Base-by-base conservation (phyloP, 2,113 vertebrate genomes). In the Lamprotornis superbus region DNA sequence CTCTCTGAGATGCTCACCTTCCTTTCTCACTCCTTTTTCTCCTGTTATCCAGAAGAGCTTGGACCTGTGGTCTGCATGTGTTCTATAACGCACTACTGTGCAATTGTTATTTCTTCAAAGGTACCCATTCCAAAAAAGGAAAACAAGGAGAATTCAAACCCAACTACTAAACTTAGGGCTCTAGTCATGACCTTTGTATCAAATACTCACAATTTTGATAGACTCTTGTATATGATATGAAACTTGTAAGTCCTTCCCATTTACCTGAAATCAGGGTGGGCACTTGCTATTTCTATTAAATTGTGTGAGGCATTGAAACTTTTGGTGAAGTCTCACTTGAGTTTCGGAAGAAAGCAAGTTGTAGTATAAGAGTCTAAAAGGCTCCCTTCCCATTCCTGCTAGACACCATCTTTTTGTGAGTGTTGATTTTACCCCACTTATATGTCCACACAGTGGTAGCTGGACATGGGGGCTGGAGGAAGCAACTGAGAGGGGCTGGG, bases 391-490 rank as follows among this genome's bases (percentile, higher is more conserved):
- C 8, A 10, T 60, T 70, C 27, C 24, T 73, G 30, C 3, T 1
- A 28, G 55, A 67, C 7, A 67, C 2, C 1, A 1, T n/a, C 13
- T 67, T 75, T 57, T 65, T n/a, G 14, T 44, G 42, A 71, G 37
- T 17, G n/a, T 3, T 74, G 12, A 7, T 35, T 75, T 37, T 10
- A 19, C 4, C 2, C 6, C 22, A 2, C 39, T 57, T 47, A 31
- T 44, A 8, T 42, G 25, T 12, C 70, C 22, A 9, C 0, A 0
- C 6, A 11, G 7, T 20, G 31, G 44, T 5, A 35, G 10, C 44
- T 68, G 37, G 37, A 52, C 12, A 8, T 0, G 10, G 31, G 35
- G 24, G 5, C 11, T 35, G 25, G 35, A 80, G 39, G 15, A 1
- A 37, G 21, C 15, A 39, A 20, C 12, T 35, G 42, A 15, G 47